These are phyloP conservation scores for Allophyes oxyacanthae DNA, from an alignment of 2,888 invertebrate species.

Conservation along the genomic window DNA sequence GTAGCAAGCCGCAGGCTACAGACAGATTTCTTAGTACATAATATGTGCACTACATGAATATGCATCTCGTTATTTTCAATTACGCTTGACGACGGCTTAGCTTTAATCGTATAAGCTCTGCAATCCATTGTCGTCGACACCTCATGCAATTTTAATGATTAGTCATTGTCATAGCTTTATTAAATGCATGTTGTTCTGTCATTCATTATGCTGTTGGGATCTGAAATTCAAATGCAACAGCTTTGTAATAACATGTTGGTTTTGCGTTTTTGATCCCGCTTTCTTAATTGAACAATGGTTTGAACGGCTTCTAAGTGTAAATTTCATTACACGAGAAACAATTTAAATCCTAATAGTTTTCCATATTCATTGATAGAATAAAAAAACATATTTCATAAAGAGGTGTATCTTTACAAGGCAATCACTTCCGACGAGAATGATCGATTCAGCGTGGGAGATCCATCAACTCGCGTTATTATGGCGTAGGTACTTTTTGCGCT, in stretches of 20 bases:
- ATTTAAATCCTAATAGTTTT: not conserved
- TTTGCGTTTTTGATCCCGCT: slow-evolving; percentile 25
- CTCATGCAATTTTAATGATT: slow-evolving; percentile 75
- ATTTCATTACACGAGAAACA: not conserved
- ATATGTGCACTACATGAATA: slow-evolving; percentile 78
- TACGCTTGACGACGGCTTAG: slow-evolving; percentile 70
- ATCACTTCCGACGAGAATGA: slow-evolving; percentile 44
- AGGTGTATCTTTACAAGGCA: slow-evolving; percentile 18
- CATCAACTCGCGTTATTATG: slow-evolving; percentile 60
- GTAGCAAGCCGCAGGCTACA: slow-evolving; percentile 36
- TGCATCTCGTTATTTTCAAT: slow-evolving; percentile 84
- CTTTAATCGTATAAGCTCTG: slow-evolving; percentile 63
- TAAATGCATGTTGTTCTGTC: slow-evolving; percentile 55
- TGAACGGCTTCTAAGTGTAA: not conserved
- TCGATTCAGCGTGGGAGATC: slow-evolving; percentile 60
- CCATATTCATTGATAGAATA: not conserved
- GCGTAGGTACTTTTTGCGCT: slow-evolving; percentile 49
- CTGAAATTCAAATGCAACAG: slow-evolving; percentile 44
- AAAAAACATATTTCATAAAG: not conserved
- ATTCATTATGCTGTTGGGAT: slow-evolving; percentile 51
- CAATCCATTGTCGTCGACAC: slow-evolving; percentile 66
- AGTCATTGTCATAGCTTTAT: slow-evolving; percentile 65
- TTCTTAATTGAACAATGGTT: slow-evolving; percentile 23
- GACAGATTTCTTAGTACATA: slow-evolving; percentile 47
- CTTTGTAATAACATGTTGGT: slow-evolving; percentile 27